These are phyloP conservation scores for Holcopasites calliopsidis DNA, from an alignment of 1,140 invertebrate species.

Conservation along the genomic window DNA sequence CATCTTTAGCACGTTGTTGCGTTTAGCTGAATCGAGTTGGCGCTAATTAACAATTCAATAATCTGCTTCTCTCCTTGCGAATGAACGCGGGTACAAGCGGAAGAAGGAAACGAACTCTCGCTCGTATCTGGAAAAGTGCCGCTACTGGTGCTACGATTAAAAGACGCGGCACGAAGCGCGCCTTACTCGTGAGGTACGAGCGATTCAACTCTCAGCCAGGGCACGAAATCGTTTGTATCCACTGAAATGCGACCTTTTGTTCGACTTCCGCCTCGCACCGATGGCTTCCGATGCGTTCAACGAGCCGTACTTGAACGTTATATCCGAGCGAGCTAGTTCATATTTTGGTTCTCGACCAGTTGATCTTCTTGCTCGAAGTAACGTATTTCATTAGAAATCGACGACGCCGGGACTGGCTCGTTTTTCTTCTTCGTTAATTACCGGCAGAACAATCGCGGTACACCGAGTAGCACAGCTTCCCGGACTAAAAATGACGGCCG, in stretches of 20 bases:
- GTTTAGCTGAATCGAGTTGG: too few relatives aligned
- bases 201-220: neutral
- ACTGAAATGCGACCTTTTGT: constrained; percentile 22
- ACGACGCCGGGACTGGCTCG: too few relatives aligned
- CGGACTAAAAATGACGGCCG: constrained; percentile 37
- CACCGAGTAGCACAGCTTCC: neutral
- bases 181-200: neutral
- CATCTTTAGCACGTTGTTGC: too few relatives aligned
- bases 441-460: neutral
- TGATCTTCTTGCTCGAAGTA: too few relatives aligned
- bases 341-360: neutral
- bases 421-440: too few relatives aligned
- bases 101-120: too few relatives aligned
- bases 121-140: neutral
- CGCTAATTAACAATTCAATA: too few relatives aligned
- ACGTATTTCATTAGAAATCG: too few relatives aligned
- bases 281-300: constrained; percentile 6
- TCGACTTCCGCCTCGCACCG: neutral
- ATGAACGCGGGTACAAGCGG: too few relatives aligned
- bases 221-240: neutral
- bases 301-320: neutral
- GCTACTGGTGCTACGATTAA: neutral
- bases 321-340: too few relatives aligned
- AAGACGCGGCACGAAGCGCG: neutral
- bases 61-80: too few relatives aligned